Evolutionary conservation across 2,797 vertebrate species (phyloP).

Genomic region (Lithobates pipiens): DNA sequence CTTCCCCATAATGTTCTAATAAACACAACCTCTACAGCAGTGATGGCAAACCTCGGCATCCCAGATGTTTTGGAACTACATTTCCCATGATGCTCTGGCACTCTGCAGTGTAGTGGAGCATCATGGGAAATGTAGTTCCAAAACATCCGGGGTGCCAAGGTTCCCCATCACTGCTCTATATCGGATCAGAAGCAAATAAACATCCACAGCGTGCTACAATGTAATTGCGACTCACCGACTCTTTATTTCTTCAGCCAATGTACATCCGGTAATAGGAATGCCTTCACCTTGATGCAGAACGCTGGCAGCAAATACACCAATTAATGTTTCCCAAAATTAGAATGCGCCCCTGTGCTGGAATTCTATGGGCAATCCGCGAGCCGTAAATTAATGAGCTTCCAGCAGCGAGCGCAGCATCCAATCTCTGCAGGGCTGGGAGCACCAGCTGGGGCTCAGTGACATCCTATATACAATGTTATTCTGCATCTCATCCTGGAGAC

Average conservation of each 20-base stretch:
- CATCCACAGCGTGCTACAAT: neutral
- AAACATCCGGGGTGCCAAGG: too few relatives aligned
- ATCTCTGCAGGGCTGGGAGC: neutral
- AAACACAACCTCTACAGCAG: too few relatives aligned
- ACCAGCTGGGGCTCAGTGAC: neutral
- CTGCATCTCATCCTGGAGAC: neutral
- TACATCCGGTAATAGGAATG: neutral
- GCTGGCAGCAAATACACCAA: neutral
- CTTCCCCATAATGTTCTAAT: too few relatives aligned
- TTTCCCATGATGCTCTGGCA: too few relatives aligned
- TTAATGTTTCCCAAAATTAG: neutral
- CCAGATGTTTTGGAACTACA: too few relatives aligned
- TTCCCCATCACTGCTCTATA: too few relatives aligned
- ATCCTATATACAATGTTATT: neutral
- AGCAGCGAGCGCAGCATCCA: neutral
- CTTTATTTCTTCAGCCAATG: neutral
- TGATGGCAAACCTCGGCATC: too few relatives aligned
- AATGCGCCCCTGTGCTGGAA: slow-evolving; percentile 1
- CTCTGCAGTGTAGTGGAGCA: too few relatives aligned
- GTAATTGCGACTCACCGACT: neutral
- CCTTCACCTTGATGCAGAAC: neutral
- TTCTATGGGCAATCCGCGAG: neutral
- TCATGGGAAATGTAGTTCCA: too few relatives aligned
- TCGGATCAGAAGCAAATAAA: too few relatives aligned
- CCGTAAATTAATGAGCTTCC: neutral